A percentile compares a stretch with the other conserved stretches of the same genome.
phyloP scores from a whole-genome alignment of 2,888 invertebrate species.

The Rosalia funebris region DNA sequence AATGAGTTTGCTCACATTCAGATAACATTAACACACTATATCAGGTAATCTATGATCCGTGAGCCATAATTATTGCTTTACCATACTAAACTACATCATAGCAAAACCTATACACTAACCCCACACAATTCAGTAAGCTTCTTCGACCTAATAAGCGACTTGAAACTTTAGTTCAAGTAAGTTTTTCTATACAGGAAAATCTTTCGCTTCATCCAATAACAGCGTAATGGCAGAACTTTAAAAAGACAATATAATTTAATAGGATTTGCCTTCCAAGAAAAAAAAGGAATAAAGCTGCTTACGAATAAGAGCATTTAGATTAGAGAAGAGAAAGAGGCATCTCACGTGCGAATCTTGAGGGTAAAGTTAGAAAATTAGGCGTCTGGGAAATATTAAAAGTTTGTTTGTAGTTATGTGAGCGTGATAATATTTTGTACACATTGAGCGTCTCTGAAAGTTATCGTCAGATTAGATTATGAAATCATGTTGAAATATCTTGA shows the following conservation, averaged over 20 bases:
- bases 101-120: too few relatives aligned
- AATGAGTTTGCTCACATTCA: too few relatives aligned
- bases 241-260: constrained; percentile 16
- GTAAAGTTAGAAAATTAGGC: constrained; percentile 28
- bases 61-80: too few relatives aligned
- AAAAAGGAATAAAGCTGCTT: constrained; percentile 20
- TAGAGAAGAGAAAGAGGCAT: constrained; percentile 13
- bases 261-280: constrained; percentile 19
- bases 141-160: too few relatives aligned
- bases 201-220: not conserved
- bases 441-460: constrained; percentile 21
- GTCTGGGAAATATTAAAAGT: constrained; percentile 32
- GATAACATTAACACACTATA: too few relatives aligned
- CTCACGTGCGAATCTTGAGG: constrained; percentile 21
- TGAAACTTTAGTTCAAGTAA: not conserved
- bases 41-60: too few relatives aligned
- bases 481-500: too few relatives aligned
- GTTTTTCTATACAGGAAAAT: not conserved
- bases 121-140: too few relatives aligned
- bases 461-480: constrained; percentile 17
- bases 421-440: constrained; percentile 27
- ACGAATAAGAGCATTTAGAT: constrained; percentile 28
- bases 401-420: constrained; percentile 30
- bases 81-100: too few relatives aligned
- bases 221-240: constrained; percentile 10